phyloP scores from a whole-genome alignment of 2,888 invertebrate genomes.

The Chrysolina oricalcia region DNA sequence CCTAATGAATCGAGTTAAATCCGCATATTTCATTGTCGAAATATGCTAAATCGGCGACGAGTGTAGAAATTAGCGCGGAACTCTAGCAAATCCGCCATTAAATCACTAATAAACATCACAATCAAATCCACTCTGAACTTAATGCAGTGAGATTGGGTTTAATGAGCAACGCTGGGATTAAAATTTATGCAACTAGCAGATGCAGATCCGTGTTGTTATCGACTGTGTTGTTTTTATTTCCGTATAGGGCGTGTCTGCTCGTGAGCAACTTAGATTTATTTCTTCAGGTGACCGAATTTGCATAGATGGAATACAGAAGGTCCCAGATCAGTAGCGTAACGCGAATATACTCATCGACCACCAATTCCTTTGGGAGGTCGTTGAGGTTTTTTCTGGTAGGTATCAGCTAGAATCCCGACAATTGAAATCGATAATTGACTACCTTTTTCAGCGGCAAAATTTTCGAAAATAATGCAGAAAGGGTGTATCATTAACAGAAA shows the following conservation, averaged over 20 bases:
- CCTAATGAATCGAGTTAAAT: slow-evolving; percentile 21
- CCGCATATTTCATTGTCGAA: slow-evolving; percentile 14
- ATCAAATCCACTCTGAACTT: slow-evolving; percentile 55
- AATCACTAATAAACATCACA: slow-evolving; percentile 56
- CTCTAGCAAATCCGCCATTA: slow-evolving; percentile 41
- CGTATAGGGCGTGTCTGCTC: slow-evolving; percentile 56
- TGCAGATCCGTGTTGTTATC: slow-evolving; percentile 43
- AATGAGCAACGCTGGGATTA: slow-evolving; percentile 57
- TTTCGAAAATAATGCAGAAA: too few relatives aligned
- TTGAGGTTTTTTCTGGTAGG: too few relatives aligned
- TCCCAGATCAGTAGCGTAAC: slow-evolving; percentile 58
- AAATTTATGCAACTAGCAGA: slow-evolving; percentile 58
- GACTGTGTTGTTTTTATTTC: slow-evolving; percentile 56
- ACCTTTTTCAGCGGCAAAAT: too few relatives aligned
- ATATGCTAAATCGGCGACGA: slow-evolving; percentile 31
- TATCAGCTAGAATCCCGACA: too few relatives aligned
- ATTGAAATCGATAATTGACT: too few relatives aligned
- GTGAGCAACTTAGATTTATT: slow-evolving; percentile 62
- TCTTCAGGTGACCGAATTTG: slow-evolving; percentile 65
- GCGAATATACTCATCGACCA: slow-evolving; percentile 50
- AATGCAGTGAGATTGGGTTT: slow-evolving; percentile 55
- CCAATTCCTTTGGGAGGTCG: too few relatives aligned
- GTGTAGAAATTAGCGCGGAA: slow-evolving; percentile 39
- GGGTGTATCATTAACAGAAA: too few relatives aligned
- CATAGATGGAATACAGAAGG: slow-evolving; percentile 59